A percentile compares a stretch with the other conserved stretches of the same genome.
Evolutionary conservation across 2,888 invertebrate species (phyloP).

Genomic region (Epiblema foenella): DNA sequence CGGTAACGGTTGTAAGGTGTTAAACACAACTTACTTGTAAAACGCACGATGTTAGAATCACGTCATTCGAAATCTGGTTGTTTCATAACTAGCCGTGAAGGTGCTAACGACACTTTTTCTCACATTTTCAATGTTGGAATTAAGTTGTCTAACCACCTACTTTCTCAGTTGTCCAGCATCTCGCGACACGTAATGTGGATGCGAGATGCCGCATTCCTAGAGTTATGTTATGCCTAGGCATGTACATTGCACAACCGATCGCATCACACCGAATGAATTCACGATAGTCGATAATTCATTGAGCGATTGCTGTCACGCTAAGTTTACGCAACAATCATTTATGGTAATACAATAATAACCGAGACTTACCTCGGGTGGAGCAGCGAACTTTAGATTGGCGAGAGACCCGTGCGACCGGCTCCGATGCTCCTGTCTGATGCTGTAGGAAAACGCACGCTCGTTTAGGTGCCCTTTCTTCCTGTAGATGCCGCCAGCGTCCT

Average conservation of each 20-base stretch:
- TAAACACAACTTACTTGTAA: too few species aligned
- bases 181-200: slow-evolving; percentile 15
- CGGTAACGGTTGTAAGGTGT: too few species aligned
- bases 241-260: slow-evolving; percentile 48
- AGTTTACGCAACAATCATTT: slow-evolving; percentile 42
- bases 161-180: slow-evolving; percentile 29
- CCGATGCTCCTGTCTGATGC: slow-evolving; percentile 96
- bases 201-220: slow-evolving; percentile 25
- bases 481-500: slow-evolving; percentile 90
- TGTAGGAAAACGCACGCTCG: slow-evolving; percentile 96
- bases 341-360: slow-evolving; percentile 21
- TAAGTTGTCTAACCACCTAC: slow-evolving; percentile 24
- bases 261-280: slow-evolving; percentile 48
- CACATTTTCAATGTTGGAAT: slow-evolving; percentile 1
- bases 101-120: slow-evolving; percentile 18
- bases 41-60: slow-evolving; percentile 14
- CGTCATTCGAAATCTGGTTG: neutral
- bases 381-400: slow-evolving; percentile 95
- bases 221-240: slow-evolving; percentile 5
- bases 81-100: neutral
- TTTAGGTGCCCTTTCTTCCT: slow-evolving; percentile 96
- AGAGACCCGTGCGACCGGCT: slow-evolving; percentile 96
- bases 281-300: slow-evolving; percentile 51
- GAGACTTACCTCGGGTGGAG: slow-evolving; percentile 85
- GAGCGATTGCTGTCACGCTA: slow-evolving; percentile 54